Base-by-base conservation (phyloP, 2,888 invertebrate genomes). In the Noctua fimbriata region DNA sequence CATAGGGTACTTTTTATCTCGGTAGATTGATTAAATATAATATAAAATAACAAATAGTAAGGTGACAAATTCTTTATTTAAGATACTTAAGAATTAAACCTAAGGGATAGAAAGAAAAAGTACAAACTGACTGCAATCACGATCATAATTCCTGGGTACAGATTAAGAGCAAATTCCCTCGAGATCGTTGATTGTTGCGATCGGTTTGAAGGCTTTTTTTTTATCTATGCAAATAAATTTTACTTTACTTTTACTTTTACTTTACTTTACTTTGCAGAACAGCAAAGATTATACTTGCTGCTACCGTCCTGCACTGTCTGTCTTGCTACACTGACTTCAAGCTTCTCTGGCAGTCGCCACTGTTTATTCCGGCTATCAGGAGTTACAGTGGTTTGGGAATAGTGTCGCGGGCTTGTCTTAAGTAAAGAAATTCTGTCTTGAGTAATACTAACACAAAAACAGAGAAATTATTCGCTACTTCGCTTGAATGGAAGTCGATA, bases 121-220 rank as follows among this genome's bases (percentile, higher is more conserved):
- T 9, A 6, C 32, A 16, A 67, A 41, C 4, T 58, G 4, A 1
- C 28, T 66, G 67, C 58, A 83, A 52, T 60, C 58, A 66, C 58
- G 47, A 5, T 67, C 58, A n/a, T 49, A 32, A 28, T 67, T 67
- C 7, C 32, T 18, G 41, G 21, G 24, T 18, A 41, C 24, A 36
- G 18, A 81, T 72, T 28, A 65, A 52, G 36, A 47, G 44, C 12
- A 47, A 18, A 83, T 55, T 65, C 84, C 21, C 55, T 36, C 0
- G 84, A 36, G 78, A 18, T 36, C 24, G 24, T 16, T 78, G 69
- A 80, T 83, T 80, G 58, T 12, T 5, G 24, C 16, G 24, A 14
- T 47, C 14, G 16, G 49, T 44, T 49, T 49, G 21, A 58, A 58
- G 47, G 5, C 24, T 12, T 21, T n/a, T n/a, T n/a, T n/a, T n/a